phyloP scores from a whole-genome alignment of 23 tunicate species.

The Halocynthia aurantium region DNA sequence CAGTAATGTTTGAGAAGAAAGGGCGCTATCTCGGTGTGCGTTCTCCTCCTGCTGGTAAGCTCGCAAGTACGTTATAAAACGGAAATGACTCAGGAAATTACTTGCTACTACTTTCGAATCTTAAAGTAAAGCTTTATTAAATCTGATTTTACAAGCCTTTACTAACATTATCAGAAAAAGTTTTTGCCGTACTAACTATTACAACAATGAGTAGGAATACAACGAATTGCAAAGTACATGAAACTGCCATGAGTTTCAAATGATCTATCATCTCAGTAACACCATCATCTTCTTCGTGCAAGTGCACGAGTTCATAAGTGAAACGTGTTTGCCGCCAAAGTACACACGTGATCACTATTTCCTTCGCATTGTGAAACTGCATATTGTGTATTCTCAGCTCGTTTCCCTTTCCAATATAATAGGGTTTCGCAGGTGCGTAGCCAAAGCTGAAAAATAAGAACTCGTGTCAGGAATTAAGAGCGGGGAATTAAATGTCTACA shows the following conservation, averaged over 20 bases:
- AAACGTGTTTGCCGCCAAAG: constrained; percentile 13
- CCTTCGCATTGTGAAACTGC: not conserved
- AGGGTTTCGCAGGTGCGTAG: constrained; percentile 17
- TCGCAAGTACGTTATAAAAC: constrained; percentile 14
- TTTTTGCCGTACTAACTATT: constrained; percentile 5
- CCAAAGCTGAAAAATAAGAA: constrained; percentile 19
- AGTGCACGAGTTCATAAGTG: not conserved
- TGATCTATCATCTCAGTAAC: constrained; percentile 9
- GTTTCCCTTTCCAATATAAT: constrained; percentile 5
- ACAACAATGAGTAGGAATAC: not conserved
- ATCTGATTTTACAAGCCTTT: not conserved
- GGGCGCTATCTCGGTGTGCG: constrained; percentile 41
- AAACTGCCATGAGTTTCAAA: constrained; percentile 18
- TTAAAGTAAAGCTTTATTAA: not conserved
- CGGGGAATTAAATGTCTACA: not conserved
- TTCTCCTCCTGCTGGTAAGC: constrained; percentile 31
- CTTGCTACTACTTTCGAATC: not conserved
- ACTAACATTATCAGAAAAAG: constrained; percentile 9
- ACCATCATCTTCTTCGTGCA: not conserved
- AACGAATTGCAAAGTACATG: constrained; percentile 12
- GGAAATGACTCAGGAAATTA: not conserved
- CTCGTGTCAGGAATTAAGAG: not conserved
- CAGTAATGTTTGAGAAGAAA: constrained; percentile 51
- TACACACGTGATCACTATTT: not conserved
- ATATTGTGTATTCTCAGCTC: constrained; percentile 5